Evolutionary conservation across 2,797 vertebrate species (phyloP).

Genomic region (Tokudaia tokunoshimensis): DNA sequence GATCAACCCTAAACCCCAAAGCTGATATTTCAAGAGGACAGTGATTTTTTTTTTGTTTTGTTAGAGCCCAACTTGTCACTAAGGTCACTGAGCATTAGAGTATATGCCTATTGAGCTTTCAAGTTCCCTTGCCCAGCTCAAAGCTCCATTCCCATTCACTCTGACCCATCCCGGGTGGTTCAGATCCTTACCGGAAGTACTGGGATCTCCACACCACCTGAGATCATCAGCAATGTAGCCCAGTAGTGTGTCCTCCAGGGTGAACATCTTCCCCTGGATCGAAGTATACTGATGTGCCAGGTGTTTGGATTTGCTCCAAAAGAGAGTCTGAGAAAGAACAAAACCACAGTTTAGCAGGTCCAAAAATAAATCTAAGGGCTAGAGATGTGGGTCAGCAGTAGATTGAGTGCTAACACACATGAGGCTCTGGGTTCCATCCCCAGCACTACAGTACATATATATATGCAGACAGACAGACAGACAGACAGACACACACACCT

Average conservation of each 20-base stretch:
- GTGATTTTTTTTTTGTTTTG: not conserved
- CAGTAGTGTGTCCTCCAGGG: constrained; percentile 89
- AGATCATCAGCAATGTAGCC: constrained; percentile 87
- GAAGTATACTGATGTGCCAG: constrained; percentile 85
- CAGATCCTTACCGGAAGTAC: constrained; percentile 83
- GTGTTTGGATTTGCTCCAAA: constrained; percentile 89
- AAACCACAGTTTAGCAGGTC: not conserved
- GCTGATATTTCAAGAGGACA: not conserved
- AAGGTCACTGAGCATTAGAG: no score
- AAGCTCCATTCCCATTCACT: fast-evolving
- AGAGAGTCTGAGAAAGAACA: constrained; percentile 85
- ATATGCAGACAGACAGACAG: not conserved
- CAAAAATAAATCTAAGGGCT: not conserved
- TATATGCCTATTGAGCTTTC: no score
- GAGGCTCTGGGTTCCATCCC: not conserved
- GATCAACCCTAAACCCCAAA: not conserved
- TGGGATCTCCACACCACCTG: constrained; percentile 88
- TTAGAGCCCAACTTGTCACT: fast-evolving
- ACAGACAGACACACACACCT: not conserved
- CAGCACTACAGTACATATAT: not conserved
- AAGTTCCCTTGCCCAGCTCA: not conserved
- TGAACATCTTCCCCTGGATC: constrained; percentile 79
- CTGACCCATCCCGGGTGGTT: fast-evolving
- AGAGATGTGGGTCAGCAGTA: not conserved
- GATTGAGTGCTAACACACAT: not conserved